Conservation (phyloP, 2,888 invertebrate genomes). For the Corbicula japonica region DNA sequence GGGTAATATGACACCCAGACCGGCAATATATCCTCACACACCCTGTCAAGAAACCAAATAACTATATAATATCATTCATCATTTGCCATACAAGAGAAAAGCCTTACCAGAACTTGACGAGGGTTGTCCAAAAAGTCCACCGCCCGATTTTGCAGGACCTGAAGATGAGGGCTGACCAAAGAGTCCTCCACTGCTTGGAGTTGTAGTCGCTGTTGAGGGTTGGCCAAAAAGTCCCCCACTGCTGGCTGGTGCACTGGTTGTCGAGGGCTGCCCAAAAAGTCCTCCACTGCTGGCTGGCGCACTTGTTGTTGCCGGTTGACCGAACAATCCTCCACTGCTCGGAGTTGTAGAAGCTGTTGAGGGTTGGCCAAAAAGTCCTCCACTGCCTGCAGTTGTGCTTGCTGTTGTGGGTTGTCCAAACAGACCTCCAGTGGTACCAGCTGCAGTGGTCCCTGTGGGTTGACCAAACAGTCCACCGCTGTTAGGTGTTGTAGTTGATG, state of each 20-base stretch:
- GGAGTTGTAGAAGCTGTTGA: constrained; percentile 21
- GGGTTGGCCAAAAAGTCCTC: constrained; percentile 45
- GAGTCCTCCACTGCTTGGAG: constrained; percentile 29
- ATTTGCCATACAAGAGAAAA: too few species aligned
- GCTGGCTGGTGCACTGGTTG: constrained; percentile 20
- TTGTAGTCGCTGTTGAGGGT: constrained; percentile 40
- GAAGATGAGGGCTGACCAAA: constrained; percentile 42
- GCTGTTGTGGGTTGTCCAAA: constrained; percentile 53
- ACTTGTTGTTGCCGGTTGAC: constrained; percentile 37
- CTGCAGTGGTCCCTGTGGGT: constrained; percentile 3
- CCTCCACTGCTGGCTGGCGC: background rate
- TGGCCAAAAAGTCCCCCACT: constrained; percentile 49
- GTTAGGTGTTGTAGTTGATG: constrained; percentile 38
- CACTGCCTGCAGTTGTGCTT: constrained; percentile 16
- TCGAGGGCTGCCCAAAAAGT: constrained; percentile 26
- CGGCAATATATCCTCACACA: too few species aligned
- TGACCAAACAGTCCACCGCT: constrained; percentile 30
- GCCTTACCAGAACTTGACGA: too few species aligned
- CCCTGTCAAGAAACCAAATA: too few species aligned
- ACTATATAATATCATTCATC: too few species aligned
- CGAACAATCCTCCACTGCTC: constrained; percentile 36
- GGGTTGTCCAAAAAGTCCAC: constrained; percentile 42
- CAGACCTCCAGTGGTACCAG: constrained; percentile 15
- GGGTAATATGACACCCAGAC: too few species aligned
- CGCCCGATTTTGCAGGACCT: constrained; percentile 1